Base-by-base conservation (phyloP, 92 coral and sea anemone genomes). In the Zoanthus sansibaricus region DNA sequence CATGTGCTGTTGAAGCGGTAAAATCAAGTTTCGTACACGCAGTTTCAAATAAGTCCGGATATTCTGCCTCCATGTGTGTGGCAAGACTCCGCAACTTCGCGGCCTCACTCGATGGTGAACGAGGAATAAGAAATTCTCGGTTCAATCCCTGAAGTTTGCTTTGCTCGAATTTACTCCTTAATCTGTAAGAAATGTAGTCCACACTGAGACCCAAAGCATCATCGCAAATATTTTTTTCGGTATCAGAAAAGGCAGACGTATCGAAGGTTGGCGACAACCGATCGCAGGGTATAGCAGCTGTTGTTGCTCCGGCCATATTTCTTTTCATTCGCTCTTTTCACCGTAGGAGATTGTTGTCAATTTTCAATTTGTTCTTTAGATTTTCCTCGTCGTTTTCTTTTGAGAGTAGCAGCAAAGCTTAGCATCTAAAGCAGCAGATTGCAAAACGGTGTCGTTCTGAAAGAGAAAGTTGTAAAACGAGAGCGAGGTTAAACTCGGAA, bases 11-110 rank as follows among this genome's bases (percentile, higher is more conserved):
- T 32, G 91, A 90, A 30, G 98, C 93, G 15, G 98, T 92, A 9
- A 97, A 91, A 80, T 86, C 99, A 61, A 97, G 94, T 91, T 91
- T 97, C 72, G 93, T 78, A 76, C 99, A 93, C 82, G 95, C 94
- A 70, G 96, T 93, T 90, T 97, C 97, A 82, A 97, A 97, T 77
- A 97, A 91, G 91, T 97, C 97, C 84, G 98, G 98, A 91, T 97
- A 94, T 86, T 97, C 95, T 82, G 93, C 97, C 91, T 97, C 99
- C 96, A 95, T 92, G 92, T 90, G 94, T 55, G 96, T 88, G 77
- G 98, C 99, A 86, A 97, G 93, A 49, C 89, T 76, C 75, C 99
- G 97, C 32, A 94, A 89, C 84, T 90, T 94, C 62, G 73, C 78
- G 64, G 92, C 95, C 74, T 88, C 88, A 79, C 94, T 94, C 44